Percentiles rank a stretch among this genome's conserved stretches.
Evolutionary conservation across 30 jellyfish, hydroid and myxozoan species (phyloP).

Genomic region (Chrysaora quinquecirrha): DNA sequence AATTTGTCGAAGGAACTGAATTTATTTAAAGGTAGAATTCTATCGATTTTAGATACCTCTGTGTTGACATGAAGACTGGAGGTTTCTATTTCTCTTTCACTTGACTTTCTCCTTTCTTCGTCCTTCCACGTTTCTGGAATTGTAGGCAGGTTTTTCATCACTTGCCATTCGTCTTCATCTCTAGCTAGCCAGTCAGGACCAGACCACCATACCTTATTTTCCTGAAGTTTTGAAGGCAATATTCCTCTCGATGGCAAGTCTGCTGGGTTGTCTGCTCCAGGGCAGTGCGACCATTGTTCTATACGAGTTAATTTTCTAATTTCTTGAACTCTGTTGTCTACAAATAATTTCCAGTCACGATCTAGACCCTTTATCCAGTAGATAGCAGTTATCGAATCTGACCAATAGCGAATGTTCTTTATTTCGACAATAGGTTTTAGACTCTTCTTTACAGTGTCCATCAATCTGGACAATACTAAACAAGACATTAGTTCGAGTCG

Average conservation of each 20-base stretch:
- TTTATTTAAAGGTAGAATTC: not conserved
- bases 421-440: not conserved
- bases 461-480: slow-evolving; percentile 22
- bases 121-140: not conserved
- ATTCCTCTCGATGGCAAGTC: slow-evolving; percentile 39
- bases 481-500: slow-evolving; percentile 37
- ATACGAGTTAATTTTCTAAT: slow-evolving; percentile 16
- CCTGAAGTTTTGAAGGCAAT: not conserved
- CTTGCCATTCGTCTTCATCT: slow-evolving; percentile 16
- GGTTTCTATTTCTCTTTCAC: not conserved
- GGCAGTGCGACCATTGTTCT: slow-evolving; percentile 34
- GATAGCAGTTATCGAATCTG: slow-evolving; percentile 22
- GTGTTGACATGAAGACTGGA: not conserved
- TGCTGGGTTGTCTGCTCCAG: too few species aligned
- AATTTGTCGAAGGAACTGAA: slow-evolving; percentile 23
- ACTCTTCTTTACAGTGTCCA: slow-evolving; percentile 11
- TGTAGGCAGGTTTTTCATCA: too few species aligned
- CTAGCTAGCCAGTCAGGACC: slow-evolving; percentile 24
- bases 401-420: slow-evolving; percentile 7
- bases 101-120: not conserved
- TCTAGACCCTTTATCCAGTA: slow-evolving; percentile 46
- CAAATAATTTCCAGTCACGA: slow-evolving; percentile 20
- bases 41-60: not conserved
- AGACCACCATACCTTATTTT: slow-evolving; percentile 1
- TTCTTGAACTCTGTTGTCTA: slow-evolving; percentile 53